These are phyloP conservation scores for Amiota communis DNA, from an alignment of 2,888 invertebrate genomes.

Conservation along the genomic window DNA sequence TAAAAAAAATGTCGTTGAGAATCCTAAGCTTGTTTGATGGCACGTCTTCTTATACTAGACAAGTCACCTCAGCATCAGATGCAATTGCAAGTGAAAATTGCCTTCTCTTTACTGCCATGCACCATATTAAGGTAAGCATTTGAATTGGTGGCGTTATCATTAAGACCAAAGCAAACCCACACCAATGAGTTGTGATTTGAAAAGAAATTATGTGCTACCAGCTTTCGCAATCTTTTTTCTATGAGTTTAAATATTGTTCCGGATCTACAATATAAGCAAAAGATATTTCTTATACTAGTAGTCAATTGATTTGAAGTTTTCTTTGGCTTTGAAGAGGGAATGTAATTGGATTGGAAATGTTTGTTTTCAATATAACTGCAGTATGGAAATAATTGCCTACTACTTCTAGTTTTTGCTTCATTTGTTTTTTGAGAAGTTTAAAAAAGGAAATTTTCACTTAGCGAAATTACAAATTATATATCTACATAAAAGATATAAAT, in stretches of 20 bases:
- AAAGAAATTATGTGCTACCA: background rate
- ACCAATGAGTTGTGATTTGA: background rate
- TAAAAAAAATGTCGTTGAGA: no score
- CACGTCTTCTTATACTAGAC: background rate
- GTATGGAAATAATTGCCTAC: background rate
- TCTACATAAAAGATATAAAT: no score
- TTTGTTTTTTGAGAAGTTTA: background rate
- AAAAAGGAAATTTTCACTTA: no score
- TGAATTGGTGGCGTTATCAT: background rate
- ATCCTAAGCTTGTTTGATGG: no score
- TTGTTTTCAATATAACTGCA: background rate
- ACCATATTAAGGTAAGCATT: background rate
- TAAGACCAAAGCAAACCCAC: background rate
- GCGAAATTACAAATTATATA: no score
- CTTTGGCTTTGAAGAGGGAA: background rate
- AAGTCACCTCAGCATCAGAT: background rate
- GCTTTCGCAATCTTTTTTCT: background rate
- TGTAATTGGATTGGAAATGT: background rate
- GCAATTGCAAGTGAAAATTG: conserved; percentile 9
- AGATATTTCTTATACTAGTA: no score
- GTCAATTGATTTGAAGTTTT: background rate
- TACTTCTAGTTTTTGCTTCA: no score
- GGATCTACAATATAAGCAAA: conserved; percentile 7
- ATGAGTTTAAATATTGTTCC: background rate
- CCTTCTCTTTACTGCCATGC: background rate